Base-by-base conservation (phyloP, 2,113 vertebrate species). In the Heterotilapia buettikoferi region DNA sequence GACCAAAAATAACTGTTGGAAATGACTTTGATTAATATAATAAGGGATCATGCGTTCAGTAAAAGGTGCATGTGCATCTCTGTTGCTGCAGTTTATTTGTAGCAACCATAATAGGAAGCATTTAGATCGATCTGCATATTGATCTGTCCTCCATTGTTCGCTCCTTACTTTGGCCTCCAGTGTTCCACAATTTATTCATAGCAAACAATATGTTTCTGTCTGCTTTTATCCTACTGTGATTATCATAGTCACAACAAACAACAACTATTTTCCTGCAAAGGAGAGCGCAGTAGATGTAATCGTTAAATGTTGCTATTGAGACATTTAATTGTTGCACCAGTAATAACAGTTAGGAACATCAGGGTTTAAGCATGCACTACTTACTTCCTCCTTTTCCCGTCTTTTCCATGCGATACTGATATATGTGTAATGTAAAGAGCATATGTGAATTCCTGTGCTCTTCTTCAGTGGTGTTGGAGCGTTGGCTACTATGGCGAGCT, bases 401-500 rank as follows among this genome's bases (percentile, higher is more conserved):
- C 95, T 99, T 99, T 93, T 99, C 98, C 98, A 99, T 99, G 71
- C 98, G 97, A 94, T 99, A 99, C 96, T 99, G 98, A 94, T 99
- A 99, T 94, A 99, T 97, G 95, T 99, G 98, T 88, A 99, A 95
- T 0, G 99, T 99, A 94, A 99, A 99, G 90, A 99, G 97, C 99
- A 99, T 99, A 96, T 99, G 99, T 2, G 98, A 99, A 96, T 98
- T 99, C 21, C 98, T 97, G 36, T 97, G 98, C 80, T 98, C 98
- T 9, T 99, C 98, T 88, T 99, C 98, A 0, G 97, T 97, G 0
- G 96, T 97, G 91, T 97, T 97, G 9, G 96, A 94, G 6, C 88
- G 90, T 89, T 97, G 97, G 95, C 95, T 97, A 94, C 97, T 96
- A 94, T 97, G 96, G 8, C 98, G 97, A 0, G 98, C 97, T 45